phyloP scores from a whole-genome alignment of 2,113 vertebrate species.

The Corythornis cristatus region DNA sequence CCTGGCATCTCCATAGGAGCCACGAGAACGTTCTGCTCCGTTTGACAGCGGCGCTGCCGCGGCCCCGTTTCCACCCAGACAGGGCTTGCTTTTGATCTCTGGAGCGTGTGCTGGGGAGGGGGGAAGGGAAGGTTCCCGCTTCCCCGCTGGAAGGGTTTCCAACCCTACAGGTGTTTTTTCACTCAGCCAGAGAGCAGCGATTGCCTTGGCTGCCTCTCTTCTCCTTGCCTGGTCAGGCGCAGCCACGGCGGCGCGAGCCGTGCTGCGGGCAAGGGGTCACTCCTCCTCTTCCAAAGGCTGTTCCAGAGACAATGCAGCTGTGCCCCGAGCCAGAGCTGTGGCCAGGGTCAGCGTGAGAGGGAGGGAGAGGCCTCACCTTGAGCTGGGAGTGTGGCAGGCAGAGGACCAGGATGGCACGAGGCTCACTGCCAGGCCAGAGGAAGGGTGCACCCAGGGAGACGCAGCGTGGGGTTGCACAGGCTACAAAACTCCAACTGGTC shows the following conservation, averaged over 20 bases:
- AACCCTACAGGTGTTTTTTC: conserved; percentile 54
- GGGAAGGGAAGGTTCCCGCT: conserved; percentile 13
- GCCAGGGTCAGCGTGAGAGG: accelerated
- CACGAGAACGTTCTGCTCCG: conserved; percentile 44
- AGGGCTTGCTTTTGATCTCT: conserved; percentile 42
- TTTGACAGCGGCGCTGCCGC: background rate
- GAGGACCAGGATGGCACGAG: background rate
- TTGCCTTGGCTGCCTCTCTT: background rate
- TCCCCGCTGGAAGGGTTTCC: background rate
- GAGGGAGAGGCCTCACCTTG: background rate
- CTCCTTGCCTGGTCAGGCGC: background rate
- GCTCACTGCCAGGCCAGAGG: accelerated
- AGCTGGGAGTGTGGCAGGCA: accelerated
- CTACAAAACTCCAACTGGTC: background rate
- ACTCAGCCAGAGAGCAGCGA: background rate
- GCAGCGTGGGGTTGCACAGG: background rate
- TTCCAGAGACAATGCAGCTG: background rate
- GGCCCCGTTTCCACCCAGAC: background rate
- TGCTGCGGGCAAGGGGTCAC: background rate
- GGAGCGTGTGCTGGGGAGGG: background rate
- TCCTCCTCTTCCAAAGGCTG: background rate
- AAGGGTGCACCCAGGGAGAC: background rate
- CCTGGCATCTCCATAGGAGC: conserved; percentile 16
- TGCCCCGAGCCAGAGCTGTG: background rate
- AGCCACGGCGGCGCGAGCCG: background rate